Base-by-base conservation (phyloP, 2,888 invertebrate genomes). In the Aleiodes testaceus region DNA sequence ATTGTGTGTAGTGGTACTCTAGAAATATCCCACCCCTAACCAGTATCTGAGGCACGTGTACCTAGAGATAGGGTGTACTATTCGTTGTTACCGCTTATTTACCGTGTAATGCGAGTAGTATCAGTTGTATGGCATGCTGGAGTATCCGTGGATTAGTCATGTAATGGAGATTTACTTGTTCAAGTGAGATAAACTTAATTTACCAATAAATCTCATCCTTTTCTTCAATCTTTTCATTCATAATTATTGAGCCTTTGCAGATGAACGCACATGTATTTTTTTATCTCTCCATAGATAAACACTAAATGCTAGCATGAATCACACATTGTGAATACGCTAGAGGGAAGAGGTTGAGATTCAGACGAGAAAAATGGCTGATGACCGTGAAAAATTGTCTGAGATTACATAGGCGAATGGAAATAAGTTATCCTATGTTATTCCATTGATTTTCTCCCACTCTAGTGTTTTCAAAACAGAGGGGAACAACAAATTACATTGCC, bases 41-140 rank as follows among this genome's bases (percentile, higher is more conserved):
- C 14, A 49, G 59, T 36, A 14, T 22, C 22, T 20, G 50, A 53
- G 53, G 47, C 59, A 47, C 72, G 69, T 71, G 52, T 63, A 65
- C 69, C 16, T 53, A 61, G 66, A 69, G 69, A 70, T 64, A 70
- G 71, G 72, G 61, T 20, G 61, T 69, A 53, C 64, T 59, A 76
- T 72, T 74, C 77, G 80, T 81, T 77, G 81, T 82, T 82, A 79
- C 77, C 79, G 78, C 80, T 82, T 83, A 82, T 83, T 83, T 83
- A 79, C 79, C 72, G 77, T 77, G 76, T 80, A 81, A 81, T 79
- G 76, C 77, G 75, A 79, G 79, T 77, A 76, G 76, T 74, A 76
- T 76, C 66, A 52, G 36, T 26, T 52, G 67, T 69, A 63, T 59
- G 36, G 26, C 49, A 66, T 42, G 52, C 22, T 69, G 16, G 67